Evolutionary conservation across 2,113 vertebrate species (phyloP).

Genomic region (Proterorhinus semilunaris): DNA sequence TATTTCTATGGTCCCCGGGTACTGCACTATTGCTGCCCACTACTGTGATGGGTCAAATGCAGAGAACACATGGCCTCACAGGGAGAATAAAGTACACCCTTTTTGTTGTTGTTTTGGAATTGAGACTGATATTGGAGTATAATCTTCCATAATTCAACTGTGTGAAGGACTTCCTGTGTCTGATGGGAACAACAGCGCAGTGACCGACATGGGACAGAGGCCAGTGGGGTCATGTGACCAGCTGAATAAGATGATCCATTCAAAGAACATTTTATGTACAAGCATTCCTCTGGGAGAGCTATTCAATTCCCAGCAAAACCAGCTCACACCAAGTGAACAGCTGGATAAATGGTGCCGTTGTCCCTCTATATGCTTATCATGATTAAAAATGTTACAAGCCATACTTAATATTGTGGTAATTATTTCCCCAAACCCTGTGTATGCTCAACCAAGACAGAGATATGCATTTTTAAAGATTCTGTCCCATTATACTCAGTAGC

Average conservation of each 20-base stretch:
- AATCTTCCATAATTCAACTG: constrained; percentile 23
- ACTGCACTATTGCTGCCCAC: no score
- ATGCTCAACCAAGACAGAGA: background rate
- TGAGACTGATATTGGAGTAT: constrained; percentile 13
- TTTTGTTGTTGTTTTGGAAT: no score
- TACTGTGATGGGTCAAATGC: no score
- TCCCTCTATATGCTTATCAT: background rate
- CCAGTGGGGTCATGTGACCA: constrained; percentile 64
- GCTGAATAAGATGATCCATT: constrained; percentile 30
- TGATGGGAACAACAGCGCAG: constrained; percentile 65
- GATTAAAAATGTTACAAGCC: no score
- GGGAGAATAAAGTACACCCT: no score
- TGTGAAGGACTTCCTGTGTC: constrained; percentile 63
- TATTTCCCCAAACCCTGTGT: background rate
- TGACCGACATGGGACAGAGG: constrained; percentile 54
- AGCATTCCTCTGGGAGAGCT: constrained; percentile 36
- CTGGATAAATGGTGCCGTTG: constrained; percentile 4
- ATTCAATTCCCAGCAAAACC: constrained; percentile 23
- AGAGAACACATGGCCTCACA: no score
- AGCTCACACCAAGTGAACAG: constrained; percentile 4
- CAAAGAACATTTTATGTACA: constrained; percentile 37
- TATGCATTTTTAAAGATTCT: background rate
- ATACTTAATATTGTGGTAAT: background rate
- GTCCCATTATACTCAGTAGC: background rate
- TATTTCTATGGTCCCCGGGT: no score